A percentile compares a stretch with the other conserved stretches of the same genome.
These are phyloP conservation scores for Drosophila sproati DNA, from an alignment of 1,140 invertebrate genomes.

Conservation along the genomic window DNA sequence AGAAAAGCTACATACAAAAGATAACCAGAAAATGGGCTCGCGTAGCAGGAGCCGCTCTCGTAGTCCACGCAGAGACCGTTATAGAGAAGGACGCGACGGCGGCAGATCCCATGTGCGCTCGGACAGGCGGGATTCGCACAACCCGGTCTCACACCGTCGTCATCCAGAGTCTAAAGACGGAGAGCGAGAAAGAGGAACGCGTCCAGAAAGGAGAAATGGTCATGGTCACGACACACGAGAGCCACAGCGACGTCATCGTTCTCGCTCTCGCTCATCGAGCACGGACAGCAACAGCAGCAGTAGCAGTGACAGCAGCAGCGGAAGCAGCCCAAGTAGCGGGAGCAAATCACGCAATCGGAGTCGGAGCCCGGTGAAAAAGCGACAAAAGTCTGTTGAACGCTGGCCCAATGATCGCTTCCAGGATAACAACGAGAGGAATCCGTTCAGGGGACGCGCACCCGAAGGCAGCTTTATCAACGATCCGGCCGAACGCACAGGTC, in stretches of 20 bases:
- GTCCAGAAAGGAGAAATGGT: conserved; percentile 18
- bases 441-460: conserved; percentile 58
- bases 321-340: conserved; percentile 24
- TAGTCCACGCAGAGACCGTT: conserved; percentile 48
- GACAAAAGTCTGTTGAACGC: conserved; percentile 64
- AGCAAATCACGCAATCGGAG: conserved; percentile 28
- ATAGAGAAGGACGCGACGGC: conserved; percentile 23
- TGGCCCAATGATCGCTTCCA: conserved; percentile 84
- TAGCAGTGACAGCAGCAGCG: conserved; percentile 13
- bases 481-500: conserved; percentile 45
- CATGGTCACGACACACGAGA: conserved; percentile 21
- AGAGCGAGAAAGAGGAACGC: conserved; percentile 30
- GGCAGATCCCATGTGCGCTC: conserved; percentile 17
- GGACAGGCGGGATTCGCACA: conserved; percentile 28
- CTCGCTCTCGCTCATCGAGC: conserved; percentile 37
- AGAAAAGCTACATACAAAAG: conserved; percentile 9
- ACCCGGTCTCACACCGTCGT: not conserved
- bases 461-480: conserved; percentile 68
- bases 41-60: conserved; percentile 52
- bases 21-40: conserved; percentile 49
- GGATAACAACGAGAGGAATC: conserved; percentile 71
- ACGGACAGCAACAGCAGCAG: conserved; percentile 35
- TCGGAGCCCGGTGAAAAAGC: conserved; percentile 19
- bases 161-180: conserved; percentile 33
- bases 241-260: conserved; percentile 6